A percentile compares a stretch with the other conserved stretches of the same genome.
Conservation (phyloP, 2,797 vertebrate species). For the Phrynocephalus guinanensis region DNA sequence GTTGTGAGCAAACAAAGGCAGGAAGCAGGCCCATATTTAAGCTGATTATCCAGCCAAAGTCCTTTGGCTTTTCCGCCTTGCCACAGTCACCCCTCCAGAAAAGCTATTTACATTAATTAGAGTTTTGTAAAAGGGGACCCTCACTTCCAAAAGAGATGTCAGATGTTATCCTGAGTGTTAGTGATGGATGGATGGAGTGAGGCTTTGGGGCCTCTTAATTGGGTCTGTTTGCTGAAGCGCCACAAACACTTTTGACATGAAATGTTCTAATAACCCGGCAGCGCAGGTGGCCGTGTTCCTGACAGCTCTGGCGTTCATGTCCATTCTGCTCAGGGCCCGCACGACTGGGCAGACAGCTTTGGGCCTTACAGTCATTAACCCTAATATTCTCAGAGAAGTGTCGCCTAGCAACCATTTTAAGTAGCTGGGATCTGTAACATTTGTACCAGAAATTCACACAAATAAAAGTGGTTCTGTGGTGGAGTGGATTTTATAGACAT, state of each 20-base stretch:
- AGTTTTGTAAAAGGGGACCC: slow-evolving; percentile 71
- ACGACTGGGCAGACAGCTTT: slow-evolving; percentile 85
- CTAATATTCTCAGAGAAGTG: slow-evolving; percentile 31
- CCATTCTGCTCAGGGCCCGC: slow-evolving; percentile 84
- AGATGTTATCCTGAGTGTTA: slow-evolving; percentile 84
- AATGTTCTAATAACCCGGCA: slow-evolving; percentile 83
- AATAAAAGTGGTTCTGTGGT: slow-evolving; percentile 47
- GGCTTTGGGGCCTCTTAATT: slow-evolving; percentile 84
- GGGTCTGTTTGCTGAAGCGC: slow-evolving; percentile 84
- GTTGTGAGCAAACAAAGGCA: slow-evolving; percentile 78
- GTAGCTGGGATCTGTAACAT: slow-evolving; percentile 14
- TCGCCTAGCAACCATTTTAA: slow-evolving; percentile 54
- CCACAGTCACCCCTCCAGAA: slow-evolving; percentile 33
- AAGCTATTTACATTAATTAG: slow-evolving; percentile 84
- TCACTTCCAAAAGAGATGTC: slow-evolving; percentile 78
- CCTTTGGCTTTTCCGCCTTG: slow-evolving; percentile 81
- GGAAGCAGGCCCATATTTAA: slow-evolving; percentile 81
- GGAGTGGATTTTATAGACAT: slow-evolving; percentile 59
- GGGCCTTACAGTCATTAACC: slow-evolving; percentile 61
- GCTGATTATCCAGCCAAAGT: slow-evolving; percentile 84
- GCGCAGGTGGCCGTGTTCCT: slow-evolving; percentile 83
- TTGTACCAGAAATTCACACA: slow-evolving; percentile 38
- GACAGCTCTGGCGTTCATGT: slow-evolving; percentile 82
- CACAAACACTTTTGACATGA: slow-evolving; percentile 78
- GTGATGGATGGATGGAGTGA: slow-evolving; percentile 87